Evolutionary conservation across 1,140 invertebrate species (phyloP), one percentile per base, ranked within the genome.

Genomic region (Heliconius hewitsoni): DNA sequence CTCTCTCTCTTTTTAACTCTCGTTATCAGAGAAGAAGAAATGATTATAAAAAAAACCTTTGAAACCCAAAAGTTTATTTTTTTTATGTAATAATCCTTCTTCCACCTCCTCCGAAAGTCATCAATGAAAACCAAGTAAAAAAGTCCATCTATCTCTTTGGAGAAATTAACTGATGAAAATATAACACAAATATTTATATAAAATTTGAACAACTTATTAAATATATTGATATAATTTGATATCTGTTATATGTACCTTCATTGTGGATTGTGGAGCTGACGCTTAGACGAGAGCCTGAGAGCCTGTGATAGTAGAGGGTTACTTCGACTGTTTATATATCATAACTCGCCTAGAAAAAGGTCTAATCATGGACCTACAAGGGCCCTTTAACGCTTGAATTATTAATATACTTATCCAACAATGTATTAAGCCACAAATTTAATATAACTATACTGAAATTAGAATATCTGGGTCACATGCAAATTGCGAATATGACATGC

Each of bases 241-340:
- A 23, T 23, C 23, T 23, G 23, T 23, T 23, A 23, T 72, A 75
- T 76, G 23, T 93, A 91, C 90, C 91, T 93, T 91, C 91, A 93
- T 93, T 78, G 85, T 90, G 85, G 50, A 55, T 83, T 83, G 74
- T 86, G 74, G 76, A 82, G 82, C 85, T 81, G 85, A 57, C 78
- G 80, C 83, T 83, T 80, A 81, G 77, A 83, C 82, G 81, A 83
- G 74, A 52, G 50, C 18, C 73, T 70, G 80, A 80, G 66, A 60
- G 78, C 78, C 78, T 90, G 86, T 90, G 88, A 90, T 82, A 82
- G 82, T 78, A 57, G 85, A 80, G 90, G 89, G 85, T 91, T 86
- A 81, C 37, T 82, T 80, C 75, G 66, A 80, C 77, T 73, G 80
- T 84, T 90, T 93, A 87, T 91, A 91, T 91, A 74, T 39, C n/a